These are phyloP conservation scores for Characodon lateralis DNA, from an alignment of 2,797 vertebrate genomes.

Conservation along the genomic window DNA sequence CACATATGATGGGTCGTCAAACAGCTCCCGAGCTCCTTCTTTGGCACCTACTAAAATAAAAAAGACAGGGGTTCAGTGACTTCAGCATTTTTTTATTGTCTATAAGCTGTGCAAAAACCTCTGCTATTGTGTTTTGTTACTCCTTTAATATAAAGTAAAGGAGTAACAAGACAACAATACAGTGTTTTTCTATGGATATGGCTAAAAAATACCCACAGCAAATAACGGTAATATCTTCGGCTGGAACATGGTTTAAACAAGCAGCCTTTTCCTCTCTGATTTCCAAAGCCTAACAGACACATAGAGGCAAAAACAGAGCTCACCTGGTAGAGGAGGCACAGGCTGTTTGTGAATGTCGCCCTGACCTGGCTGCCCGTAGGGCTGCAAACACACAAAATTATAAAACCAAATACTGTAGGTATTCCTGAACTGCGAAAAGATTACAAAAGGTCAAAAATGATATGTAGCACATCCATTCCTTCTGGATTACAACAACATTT, in stretches of 20 bases:
- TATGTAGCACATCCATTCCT: not conserved
- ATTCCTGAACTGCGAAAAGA: not conserved
- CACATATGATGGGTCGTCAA: slow-evolving; percentile 95
- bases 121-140: not conserved
- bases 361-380: slow-evolving; percentile 83
- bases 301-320: slow-evolving; percentile 19
- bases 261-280: not conserved
- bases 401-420: slow-evolving; percentile 29
- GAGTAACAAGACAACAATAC: not conserved
- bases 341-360: slow-evolving; percentile 86
- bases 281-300: not conserved
- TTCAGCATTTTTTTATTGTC: not conserved
- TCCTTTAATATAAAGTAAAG: not conserved
- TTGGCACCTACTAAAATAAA: slow-evolving; percentile 76
- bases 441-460: slow-evolving; percentile 10
- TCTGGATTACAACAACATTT: not conserved
- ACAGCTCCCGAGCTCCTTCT: slow-evolving; percentile 84
- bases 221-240: not conserved
- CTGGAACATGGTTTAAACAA: not conserved
- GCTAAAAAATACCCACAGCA: not conserved
- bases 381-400: slow-evolving; percentile 67
- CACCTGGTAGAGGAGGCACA: slow-evolving; percentile 84
- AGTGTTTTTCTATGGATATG: not conserved
- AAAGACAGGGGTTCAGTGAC: not conserved
- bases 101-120: not conserved